A percentile compares a stretch with the other conserved stretches of the same genome.
phyloP scores from a whole-genome alignment of 2,113 vertebrate genomes.

The Delphinus delphis region DNA sequence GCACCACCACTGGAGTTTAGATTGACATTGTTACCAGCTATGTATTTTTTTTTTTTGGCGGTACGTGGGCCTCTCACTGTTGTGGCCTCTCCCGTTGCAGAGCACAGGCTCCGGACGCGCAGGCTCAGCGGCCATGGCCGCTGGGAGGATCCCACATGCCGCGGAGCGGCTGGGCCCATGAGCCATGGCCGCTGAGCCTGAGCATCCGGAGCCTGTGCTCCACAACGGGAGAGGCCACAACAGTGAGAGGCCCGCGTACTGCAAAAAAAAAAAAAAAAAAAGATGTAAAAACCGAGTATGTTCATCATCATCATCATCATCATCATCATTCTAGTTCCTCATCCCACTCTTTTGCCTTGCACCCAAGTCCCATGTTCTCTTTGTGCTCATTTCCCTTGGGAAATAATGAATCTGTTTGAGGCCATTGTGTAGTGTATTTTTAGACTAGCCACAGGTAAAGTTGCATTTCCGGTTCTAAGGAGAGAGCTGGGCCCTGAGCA shows the following conservation, averaged over 20 bases:
- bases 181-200: too few relatives aligned
- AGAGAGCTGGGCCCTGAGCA: neutral
- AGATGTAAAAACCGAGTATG: neutral
- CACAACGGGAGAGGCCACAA: too few relatives aligned
- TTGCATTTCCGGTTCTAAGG: slow-evolving; percentile 16
- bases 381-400: neutral
- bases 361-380: neutral
- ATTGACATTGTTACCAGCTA: neutral
- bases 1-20: neutral
- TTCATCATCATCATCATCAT: neutral
- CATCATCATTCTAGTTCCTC: neutral
- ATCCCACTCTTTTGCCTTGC: neutral
- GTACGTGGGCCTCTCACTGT: too few relatives aligned
- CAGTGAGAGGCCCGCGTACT: too few relatives aligned
- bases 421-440: neutral
- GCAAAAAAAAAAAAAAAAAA: too few relatives aligned
- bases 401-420: slow-evolving; percentile 29
- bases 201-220: too few relatives aligned
- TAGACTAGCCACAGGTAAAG: neutral
- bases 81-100: too few relatives aligned
- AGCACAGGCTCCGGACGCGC: too few relatives aligned
- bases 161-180: too few relatives aligned
- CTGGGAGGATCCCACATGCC: too few relatives aligned
- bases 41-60: neutral
- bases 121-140: too few relatives aligned